phyloP scores from a whole-genome alignment of 2,113 vertebrate species.

The Plestiodon gilberti region DNA sequence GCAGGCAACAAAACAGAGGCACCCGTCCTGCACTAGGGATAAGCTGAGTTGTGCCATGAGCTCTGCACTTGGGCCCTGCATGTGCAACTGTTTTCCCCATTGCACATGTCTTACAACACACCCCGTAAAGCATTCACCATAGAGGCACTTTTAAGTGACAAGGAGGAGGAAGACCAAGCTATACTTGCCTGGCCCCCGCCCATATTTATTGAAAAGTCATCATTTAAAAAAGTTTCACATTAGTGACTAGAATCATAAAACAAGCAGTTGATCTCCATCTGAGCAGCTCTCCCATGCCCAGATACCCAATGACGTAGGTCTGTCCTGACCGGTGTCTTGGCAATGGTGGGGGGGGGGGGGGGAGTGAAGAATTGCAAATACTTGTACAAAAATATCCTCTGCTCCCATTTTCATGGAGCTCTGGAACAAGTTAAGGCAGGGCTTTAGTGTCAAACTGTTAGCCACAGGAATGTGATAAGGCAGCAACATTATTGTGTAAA shows the following conservation, averaged over 20 bases:
- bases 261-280: not conserved
- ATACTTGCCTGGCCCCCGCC: not conserved
- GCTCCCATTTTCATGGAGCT: not conserved
- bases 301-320: not conserved
- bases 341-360: not conserved
- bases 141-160: not conserved
- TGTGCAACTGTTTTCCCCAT: too few species aligned
- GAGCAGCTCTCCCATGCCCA: not conserved
- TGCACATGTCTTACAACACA: too few species aligned
- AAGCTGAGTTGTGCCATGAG: not conserved
- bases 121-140: not conserved
- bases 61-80: too few species aligned
- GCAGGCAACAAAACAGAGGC: too few species aligned
- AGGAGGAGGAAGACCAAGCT: not conserved
- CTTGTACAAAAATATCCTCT: constrained; percentile 15
- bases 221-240: not conserved
- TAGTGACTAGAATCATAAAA: not conserved
- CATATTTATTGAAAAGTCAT: constrained; percentile 15
- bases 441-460: constrained; percentile 22
- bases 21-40: not conserved
- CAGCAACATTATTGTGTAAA: constrained; percentile 34
- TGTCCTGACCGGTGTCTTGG: constrained; percentile 5
- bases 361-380: not conserved
- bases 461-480: constrained; percentile 30
- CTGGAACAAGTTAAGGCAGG: not conserved